Conservation (phyloP, 2,888 invertebrate species). For the Leucophenga montana region DNA sequence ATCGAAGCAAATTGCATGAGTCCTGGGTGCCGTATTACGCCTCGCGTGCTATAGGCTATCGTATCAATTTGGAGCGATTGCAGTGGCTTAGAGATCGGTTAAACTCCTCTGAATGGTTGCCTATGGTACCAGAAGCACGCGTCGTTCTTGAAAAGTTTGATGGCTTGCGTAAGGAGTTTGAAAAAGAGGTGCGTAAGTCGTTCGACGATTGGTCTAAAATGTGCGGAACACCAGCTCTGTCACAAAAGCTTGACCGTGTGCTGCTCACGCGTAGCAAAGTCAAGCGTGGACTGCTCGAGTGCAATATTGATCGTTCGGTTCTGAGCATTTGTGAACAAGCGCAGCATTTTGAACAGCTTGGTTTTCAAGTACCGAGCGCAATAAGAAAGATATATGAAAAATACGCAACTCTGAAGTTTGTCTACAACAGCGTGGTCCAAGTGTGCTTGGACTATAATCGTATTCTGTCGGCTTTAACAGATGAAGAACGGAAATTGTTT, state of each 20-base stretch:
- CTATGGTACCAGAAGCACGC: slow-evolving; percentile 79
- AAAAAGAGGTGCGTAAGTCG: slow-evolving; percentile 74
- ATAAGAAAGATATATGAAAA: slow-evolving; percentile 79
- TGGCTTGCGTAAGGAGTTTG: slow-evolving; percentile 59
- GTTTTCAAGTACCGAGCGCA: slow-evolving; percentile 80
- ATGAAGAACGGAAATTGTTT: slow-evolving; percentile 85
- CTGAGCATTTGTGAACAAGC: slow-evolving; percentile 83
- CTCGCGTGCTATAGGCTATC: slow-evolving; percentile 81
- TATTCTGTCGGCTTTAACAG: slow-evolving; percentile 83
- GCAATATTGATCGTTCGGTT: slow-evolving; percentile 83
- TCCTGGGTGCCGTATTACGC: slow-evolving; percentile 81
- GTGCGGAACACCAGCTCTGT: slow-evolving; percentile 77
- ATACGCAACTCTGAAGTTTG: slow-evolving; percentile 76
- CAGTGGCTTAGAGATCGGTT: slow-evolving; percentile 78
- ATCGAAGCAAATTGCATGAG: slow-evolving; percentile 77
- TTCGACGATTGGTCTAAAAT: slow-evolving; percentile 77
- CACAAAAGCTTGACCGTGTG: slow-evolving; percentile 78
- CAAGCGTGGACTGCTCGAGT: slow-evolving; percentile 81
- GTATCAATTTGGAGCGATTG: slow-evolving; percentile 80
- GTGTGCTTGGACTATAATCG: slow-evolving; percentile 85
- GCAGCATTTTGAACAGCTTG: slow-evolving; percentile 81
- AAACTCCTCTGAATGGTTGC: slow-evolving; percentile 84
- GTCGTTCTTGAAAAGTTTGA: slow-evolving; percentile 77
- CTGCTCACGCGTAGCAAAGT: slow-evolving; percentile 81
- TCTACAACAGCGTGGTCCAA: slow-evolving; percentile 81